Evolutionary conservation across 2,113 vertebrate genomes (phyloP).

Genomic region (Capreolus pygargus): DNA sequence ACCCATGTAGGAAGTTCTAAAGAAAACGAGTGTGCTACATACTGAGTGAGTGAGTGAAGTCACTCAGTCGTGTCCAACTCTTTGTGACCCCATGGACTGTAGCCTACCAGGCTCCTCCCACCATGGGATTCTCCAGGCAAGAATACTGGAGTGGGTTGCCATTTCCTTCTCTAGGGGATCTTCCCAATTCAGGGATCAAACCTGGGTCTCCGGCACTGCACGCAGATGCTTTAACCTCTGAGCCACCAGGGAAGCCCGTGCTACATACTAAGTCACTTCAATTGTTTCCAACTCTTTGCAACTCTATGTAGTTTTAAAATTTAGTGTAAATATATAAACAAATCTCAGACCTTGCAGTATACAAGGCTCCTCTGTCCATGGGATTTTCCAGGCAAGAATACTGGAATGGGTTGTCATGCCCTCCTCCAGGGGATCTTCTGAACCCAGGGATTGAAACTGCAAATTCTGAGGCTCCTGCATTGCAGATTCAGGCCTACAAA

Average conservation of each 20-base stretch:
- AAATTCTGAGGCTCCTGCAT: neutral
- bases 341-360: neutral
- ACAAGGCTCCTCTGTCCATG: neutral
- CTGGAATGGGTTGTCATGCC: neutral
- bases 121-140: too few relatives aligned
- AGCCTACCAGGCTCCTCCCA: too few relatives aligned
- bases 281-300: neutral
- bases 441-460: neutral
- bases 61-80: too few relatives aligned
- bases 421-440: neutral
- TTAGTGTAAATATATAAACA: constrained; percentile 1
- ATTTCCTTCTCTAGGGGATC: too few relatives aligned
- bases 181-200: too few relatives aligned
- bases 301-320: neutral
- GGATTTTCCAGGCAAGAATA: neutral
- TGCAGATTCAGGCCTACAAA: neutral
- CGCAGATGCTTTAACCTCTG: too few relatives aligned
- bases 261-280: neutral
- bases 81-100: too few relatives aligned
- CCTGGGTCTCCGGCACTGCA: too few relatives aligned
- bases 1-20: neutral
- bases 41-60: neutral
- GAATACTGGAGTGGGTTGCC: too few relatives aligned
- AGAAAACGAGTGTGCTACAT: neutral
- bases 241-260: too few relatives aligned